phyloP scores from a whole-genome alignment of 2,113 vertebrate species.

The Thymallus thymallus region DNA sequence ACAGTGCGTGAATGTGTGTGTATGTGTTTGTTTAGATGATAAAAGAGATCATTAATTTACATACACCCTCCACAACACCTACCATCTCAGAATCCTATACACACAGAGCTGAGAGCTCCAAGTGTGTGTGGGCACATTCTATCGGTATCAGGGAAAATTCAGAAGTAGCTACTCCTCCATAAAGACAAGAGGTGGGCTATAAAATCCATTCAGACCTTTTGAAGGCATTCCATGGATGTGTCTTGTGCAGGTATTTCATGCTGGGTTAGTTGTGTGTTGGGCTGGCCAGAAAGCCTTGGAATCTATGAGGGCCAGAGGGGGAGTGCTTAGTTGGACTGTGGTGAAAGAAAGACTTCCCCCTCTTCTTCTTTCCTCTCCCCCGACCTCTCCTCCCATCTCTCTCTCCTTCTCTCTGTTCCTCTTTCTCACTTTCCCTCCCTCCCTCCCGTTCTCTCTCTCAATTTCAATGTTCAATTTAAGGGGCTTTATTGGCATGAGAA shows the following conservation, averaged over 20 bases:
- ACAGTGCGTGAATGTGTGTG: background rate
- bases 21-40: slow-evolving; percentile 1
- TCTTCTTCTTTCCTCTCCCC: slow-evolving; percentile 1
- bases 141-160: background rate
- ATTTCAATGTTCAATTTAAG: too few relatives aligned
- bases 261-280: background rate
- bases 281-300: background rate
- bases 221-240: slow-evolving; percentile 1
- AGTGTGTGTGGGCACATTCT: background rate
- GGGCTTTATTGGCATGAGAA: too few relatives aligned
- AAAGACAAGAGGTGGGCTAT: background rate
- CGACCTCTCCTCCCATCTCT: background rate
- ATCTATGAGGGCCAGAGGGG: background rate
- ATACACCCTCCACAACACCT: background rate
- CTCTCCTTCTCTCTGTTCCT: background rate
- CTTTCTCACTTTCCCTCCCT: background rate
- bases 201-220: background rate
- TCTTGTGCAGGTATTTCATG: background rate
- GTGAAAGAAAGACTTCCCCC: background rate
- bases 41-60: slow-evolving; percentile 9
- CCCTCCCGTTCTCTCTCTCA: background rate
- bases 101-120: background rate
- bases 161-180: background rate
- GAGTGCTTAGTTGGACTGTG: background rate
- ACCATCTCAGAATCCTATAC: background rate